phyloP scores from a whole-genome alignment of 1,140 invertebrate species.

The Euura saliciscinereae region DNA sequence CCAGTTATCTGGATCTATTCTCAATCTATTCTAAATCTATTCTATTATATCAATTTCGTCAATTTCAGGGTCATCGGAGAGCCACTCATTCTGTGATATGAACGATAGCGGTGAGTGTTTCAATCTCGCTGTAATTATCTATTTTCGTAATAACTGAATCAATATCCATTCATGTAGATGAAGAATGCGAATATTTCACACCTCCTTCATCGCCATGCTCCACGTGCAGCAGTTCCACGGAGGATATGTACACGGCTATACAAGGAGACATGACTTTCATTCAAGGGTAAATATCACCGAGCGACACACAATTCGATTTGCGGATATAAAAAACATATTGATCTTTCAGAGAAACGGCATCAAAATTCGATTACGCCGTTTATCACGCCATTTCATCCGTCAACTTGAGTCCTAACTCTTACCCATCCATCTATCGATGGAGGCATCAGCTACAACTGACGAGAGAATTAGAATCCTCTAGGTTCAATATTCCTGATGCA shows the following conservation, averaged over 20 bases:
- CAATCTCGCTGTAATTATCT: no score
- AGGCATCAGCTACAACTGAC: conserved; percentile 57
- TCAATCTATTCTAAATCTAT: no score
- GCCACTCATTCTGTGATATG: not conserved
- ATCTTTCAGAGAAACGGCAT: conserved; percentile 66
- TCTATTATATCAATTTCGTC: not conserved
- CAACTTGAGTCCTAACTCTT: conserved; percentile 60
- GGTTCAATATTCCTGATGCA: not conserved
- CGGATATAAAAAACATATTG: conserved; percentile 20
- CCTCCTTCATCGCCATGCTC: conserved; percentile 58
- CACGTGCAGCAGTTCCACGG: conserved; percentile 37
- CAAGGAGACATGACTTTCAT: conserved; percentile 61
- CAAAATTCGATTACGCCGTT: conserved; percentile 73
- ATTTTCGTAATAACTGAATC: conserved; percentile 22
- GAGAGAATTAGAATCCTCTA: not conserved
- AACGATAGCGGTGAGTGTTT: no score
- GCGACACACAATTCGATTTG: conserved; percentile 12
- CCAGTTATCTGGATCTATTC: no score
- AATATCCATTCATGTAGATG: conserved; percentile 23
- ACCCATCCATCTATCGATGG: conserved; percentile 75
- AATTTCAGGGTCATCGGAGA: not conserved
- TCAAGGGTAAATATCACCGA: conserved; percentile 50
- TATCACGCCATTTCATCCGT: conserved; percentile 67
- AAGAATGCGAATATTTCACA: conserved; percentile 57
- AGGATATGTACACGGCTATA: conserved; percentile 51